A percentile compares a stretch with the other conserved stretches of the same genome.
Conservation (phyloP, 2,797 vertebrate species). For the Pseudomugil gertrudae region DNA sequence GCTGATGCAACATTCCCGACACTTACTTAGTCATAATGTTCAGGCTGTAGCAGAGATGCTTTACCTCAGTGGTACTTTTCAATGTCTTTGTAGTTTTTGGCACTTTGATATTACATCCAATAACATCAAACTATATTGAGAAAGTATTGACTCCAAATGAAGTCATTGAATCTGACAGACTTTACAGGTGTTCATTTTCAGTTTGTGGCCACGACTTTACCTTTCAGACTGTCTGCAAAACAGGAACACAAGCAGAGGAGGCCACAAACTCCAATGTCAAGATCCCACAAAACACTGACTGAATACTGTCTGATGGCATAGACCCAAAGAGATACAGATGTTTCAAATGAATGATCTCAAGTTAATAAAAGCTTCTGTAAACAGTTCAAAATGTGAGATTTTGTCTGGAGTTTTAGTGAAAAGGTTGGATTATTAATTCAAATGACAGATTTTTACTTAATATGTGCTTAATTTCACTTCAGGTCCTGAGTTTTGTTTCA, state of each 20-base stretch:
- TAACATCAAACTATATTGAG: slow-evolving; percentile 17
- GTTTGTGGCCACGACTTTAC: slow-evolving; percentile 36
- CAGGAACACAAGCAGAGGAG: slow-evolving; percentile 41
- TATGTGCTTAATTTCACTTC: slow-evolving; percentile 8
- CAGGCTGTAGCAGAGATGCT: not conserved
- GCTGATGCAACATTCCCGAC: slow-evolving; percentile 37
- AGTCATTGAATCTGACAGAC: slow-evolving; percentile 18
- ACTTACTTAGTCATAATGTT: slow-evolving; percentile 19
- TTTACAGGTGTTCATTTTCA: slow-evolving; percentile 20
- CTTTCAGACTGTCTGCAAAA: slow-evolving; percentile 56
- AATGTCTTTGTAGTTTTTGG: not conserved
- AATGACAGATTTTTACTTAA: not conserved
- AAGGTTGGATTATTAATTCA: not conserved
- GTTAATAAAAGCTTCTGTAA: slow-evolving; percentile 3
- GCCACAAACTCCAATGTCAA: slow-evolving; percentile 30
- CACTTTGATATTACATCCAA: not conserved
- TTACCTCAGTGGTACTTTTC: not conserved
- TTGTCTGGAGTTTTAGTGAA: not conserved
- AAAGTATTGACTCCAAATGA: slow-evolving; percentile 24
- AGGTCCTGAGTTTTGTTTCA: not conserved
- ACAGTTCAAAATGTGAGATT: not conserved
- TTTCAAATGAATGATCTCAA: slow-evolving; percentile 22
- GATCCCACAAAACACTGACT: slow-evolving; percentile 23
- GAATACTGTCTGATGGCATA: slow-evolving; percentile 24
- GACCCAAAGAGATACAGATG: slow-evolving; percentile 7